Evolutionary conservation across 2,888 invertebrate genomes (phyloP).

Genomic region (Lordiphosa fenestrarum): DNA sequence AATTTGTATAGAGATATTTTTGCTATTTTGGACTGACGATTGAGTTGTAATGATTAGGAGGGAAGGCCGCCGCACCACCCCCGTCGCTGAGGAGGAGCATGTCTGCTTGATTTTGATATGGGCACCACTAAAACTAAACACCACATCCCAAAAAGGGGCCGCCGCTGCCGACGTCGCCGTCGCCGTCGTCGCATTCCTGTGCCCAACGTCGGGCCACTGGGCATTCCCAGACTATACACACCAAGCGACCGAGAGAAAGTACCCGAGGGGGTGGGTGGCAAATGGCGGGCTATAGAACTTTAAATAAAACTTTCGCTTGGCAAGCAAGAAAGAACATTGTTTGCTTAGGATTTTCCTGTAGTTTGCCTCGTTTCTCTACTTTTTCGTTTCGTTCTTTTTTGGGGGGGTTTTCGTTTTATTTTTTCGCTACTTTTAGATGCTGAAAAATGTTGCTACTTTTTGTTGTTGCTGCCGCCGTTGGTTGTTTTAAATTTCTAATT

Average conservation of each 20-base stretch:
- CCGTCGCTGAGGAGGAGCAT: slow-evolving; percentile 40
- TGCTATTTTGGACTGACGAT: slow-evolving; percentile 69
- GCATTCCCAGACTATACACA: slow-evolving; percentile 64
- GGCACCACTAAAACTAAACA: too few relatives aligned
- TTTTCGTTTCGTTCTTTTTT: slow-evolving; percentile 13
- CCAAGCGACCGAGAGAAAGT: slow-evolving; percentile 13
- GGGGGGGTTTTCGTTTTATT: too few relatives aligned
- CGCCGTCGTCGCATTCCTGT: slow-evolving; percentile 43
- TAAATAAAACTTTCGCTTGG: slow-evolving; percentile 57
- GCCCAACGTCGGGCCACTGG: slow-evolving; percentile 44
- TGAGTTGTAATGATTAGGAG: slow-evolving; percentile 63
- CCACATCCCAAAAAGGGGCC: neutral
- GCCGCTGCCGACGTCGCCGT: slow-evolving; percentile 10
- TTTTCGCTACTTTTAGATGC: slow-evolving; percentile 63
- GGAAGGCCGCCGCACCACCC: slow-evolving; percentile 14
- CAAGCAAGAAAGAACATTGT: slow-evolving; percentile 18
- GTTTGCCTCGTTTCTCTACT: slow-evolving; percentile 4
- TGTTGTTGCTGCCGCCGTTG: slow-evolving; percentile 44
- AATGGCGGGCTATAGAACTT: slow-evolving; percentile 43
- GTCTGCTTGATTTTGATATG: slow-evolving; percentile 20
- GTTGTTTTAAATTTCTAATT: slow-evolving; percentile 70
- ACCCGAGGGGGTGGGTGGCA: slow-evolving; percentile 16
- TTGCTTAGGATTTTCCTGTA: slow-evolving; percentile 41
- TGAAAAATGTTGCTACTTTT: slow-evolving; percentile 38
- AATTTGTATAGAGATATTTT: slow-evolving; percentile 23